These are phyloP conservation scores for Parnassius glacialis DNA, from an alignment of 2,888 invertebrate genomes.

Conservation along the genomic window DNA sequence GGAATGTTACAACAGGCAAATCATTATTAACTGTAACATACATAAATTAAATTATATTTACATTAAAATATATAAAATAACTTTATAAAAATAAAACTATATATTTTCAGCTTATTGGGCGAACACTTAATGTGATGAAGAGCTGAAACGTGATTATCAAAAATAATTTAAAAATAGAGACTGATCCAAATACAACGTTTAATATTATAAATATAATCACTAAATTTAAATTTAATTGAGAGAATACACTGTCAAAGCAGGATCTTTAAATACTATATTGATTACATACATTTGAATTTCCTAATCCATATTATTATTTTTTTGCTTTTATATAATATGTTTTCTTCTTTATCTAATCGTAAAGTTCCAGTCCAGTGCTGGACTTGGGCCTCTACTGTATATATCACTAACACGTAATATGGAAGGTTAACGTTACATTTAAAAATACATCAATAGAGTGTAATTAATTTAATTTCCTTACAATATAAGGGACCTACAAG, in stretches of 20 bases:
- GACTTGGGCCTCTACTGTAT: too few relatives aligned
- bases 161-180: not conserved
- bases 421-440: not conserved
- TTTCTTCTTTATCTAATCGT: too few relatives aligned
- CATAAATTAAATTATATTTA: not conserved
- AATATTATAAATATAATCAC: not conserved
- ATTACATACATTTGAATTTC: too few relatives aligned
- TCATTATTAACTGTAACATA: not conserved
- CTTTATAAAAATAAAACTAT: not conserved
- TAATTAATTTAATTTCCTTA: not conserved
- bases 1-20: not conserved
- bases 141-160: not conserved
- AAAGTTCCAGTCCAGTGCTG: too few relatives aligned
- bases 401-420: too few relatives aligned
- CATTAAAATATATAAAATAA: not conserved
- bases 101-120: constrained; percentile 9
- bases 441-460: not conserved
- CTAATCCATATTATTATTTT: too few relatives aligned
- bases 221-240: not conserved
- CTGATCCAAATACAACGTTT: not conserved
- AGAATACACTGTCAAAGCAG: not conserved
- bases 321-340: too few relatives aligned
- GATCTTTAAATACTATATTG: not conserved
- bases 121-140: constrained; percentile 11
- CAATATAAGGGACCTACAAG: not conserved